Base-by-base conservation (phyloP, 2,888 invertebrate genomes). In the Microchrysa polita region DNA sequence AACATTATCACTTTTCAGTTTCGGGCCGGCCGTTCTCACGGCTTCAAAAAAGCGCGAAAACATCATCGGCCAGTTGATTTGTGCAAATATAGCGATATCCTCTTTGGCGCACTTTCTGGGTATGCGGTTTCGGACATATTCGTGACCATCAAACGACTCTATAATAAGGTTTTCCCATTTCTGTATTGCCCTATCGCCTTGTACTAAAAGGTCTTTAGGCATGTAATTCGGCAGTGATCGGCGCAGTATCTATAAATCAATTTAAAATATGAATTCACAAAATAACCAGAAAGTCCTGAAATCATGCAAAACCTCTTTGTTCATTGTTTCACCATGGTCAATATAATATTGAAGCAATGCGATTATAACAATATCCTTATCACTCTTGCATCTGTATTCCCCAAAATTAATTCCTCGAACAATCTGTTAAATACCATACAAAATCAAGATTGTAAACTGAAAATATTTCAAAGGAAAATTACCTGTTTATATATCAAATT, bases 21-120 rank as follows among this genome's bases (percentile, higher is more conserved):
- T 86, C 0, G 91, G 90, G 0, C 93, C 93, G 75, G 91, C 90
- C 61, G 90, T 84, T 81, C 92, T 92, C n/a, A 92, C 87, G 0
- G 94, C 96, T 86, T 98, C 97, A 81, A 93, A 98, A 83, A 97
- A 97, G 81, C 95, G 89, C 0, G 97, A 97, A 84, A 98, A 98
- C 5, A 97, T 86, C 83, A 98, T 91, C 0, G 97, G 96, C 97
- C 97, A 98, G 79, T 95, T 94, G 76, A 93, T 87, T 86, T 95
- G 95, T 1, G 96, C 93, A 84, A 93, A 97, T 79, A 92, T 91
- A 0, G 97, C 96, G 71, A 98, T 92, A 81, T 97, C 95, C 84
- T 94, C 94, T 83, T 94, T 95, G 22, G 95, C 94, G 78, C 90
- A 89, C 23, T 90, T 82, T 2, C 89, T 86, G 63, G 92, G 89